Evolutionary conservation across 2,888 invertebrate genomes (phyloP).

Genomic region (Torymus auratus): DNA sequence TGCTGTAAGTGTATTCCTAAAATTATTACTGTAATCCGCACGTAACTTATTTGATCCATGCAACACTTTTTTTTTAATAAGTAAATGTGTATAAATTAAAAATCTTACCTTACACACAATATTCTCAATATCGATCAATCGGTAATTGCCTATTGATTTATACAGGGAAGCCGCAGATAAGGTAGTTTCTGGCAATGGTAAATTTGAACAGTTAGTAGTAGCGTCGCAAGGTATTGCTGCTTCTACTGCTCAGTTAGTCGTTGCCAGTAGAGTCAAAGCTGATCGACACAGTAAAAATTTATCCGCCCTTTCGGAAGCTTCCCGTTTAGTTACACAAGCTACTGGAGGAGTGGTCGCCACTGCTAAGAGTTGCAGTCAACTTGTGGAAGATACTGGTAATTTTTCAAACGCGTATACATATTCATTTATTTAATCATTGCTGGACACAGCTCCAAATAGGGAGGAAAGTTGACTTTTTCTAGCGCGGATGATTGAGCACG

Average conservation of each 20-base stretch:
- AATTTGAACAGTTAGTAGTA: slow-evolving; percentile 94
- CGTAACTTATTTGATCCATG: no score
- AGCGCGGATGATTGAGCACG: no score
- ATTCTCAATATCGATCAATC: no score
- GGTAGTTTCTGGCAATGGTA: slow-evolving; percentile 89
- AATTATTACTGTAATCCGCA: no score
- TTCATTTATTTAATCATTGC: no score
- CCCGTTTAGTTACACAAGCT: slow-evolving; percentile 91
- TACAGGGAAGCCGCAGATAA: slow-evolving; percentile 93
- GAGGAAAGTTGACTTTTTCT: no score
- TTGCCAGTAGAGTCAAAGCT: slow-evolving; percentile 97
- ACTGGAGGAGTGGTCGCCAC: slow-evolving; percentile 96
- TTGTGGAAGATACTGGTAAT: slow-evolving; percentile 88
- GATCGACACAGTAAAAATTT: slow-evolving; percentile 89
- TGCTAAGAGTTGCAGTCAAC: slow-evolving; percentile 91
- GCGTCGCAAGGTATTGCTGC: slow-evolving; percentile 98
- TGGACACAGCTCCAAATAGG: no score
- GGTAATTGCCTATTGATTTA: not conserved
- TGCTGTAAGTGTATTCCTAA: slow-evolving; percentile 84
- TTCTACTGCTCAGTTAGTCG: slow-evolving; percentile 97
- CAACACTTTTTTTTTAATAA: no score
- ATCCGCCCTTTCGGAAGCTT: slow-evolving; percentile 89
- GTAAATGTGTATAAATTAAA: no score
- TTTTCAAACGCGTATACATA: not conserved
- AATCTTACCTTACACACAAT: no score